Evolutionary conservation across 64 coral and sea anemone genomes (phyloP), one percentile per base, ranked within the genome.

Genomic region (Montipora cactus): DNA sequence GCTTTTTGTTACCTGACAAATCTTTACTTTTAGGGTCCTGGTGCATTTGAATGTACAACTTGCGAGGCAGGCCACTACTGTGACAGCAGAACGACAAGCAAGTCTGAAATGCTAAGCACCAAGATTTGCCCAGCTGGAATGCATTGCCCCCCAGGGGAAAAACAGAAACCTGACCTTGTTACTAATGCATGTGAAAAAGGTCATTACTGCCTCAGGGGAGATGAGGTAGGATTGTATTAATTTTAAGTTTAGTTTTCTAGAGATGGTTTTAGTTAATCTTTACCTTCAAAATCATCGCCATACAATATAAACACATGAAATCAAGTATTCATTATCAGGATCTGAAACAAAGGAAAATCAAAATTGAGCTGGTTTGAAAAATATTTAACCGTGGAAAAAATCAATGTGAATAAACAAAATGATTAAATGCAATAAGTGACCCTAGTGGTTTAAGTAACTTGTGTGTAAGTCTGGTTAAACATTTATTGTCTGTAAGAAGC

Each of bases 21-120:
- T 20, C 20, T 78, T 78, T 69, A 64, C 20, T 7, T 69, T 9
- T 37, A 99, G 98, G 92, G 89, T 66, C 75, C 92, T 64, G 95
- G 98, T 15, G 98, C 95, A 1, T 99, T 78, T 67, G 79, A 71
- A 69, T 99, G 98, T 76, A 91, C 76, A 22, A 92, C 67, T 20
- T 99, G 98, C 71, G 86, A 96, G 67, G 88, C 95, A 79, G 98
- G 98, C 18, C 96, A 87, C 80, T 99, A 99, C 75, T 99, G 98
- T 77, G 89, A 80, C 3, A 94, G 92, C 75, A 81, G 88, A 8
- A 94, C 95, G 80, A 99, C 98, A 3, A 99, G 98, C 49, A 92
- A 90, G 47, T 86, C 67, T 37, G 47, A 47, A 18, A 99, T 99
- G 98, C 69, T 99, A 68, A 85, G 47, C 79, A 69, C 74, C 5